These are phyloP conservation scores for Erpobdella octoculata DNA, from an alignment of 2,888 invertebrate species.

Conservation along the genomic window DNA sequence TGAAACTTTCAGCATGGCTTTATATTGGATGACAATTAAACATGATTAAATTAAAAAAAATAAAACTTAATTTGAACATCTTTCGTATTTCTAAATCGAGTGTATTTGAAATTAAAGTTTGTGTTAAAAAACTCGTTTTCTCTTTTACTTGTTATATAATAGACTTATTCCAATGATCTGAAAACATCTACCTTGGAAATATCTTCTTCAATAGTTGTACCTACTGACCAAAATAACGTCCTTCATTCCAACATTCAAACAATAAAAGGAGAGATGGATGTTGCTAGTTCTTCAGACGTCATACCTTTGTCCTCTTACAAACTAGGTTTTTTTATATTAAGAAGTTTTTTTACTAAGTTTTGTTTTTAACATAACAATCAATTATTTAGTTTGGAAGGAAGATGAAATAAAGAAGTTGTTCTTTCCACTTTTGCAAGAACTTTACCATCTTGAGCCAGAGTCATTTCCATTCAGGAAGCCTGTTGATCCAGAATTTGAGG, in stretches of 20 bases:
- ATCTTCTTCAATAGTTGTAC: too few species aligned
- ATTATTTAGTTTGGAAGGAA: conserved; percentile 55
- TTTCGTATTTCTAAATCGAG: too few species aligned
- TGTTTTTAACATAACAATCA: conserved; percentile 44
- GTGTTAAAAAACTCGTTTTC: too few species aligned
- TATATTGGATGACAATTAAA: too few species aligned
- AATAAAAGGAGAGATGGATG: not conserved
- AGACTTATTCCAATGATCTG: too few species aligned
- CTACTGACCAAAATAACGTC: too few species aligned
- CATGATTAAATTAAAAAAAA: too few species aligned
- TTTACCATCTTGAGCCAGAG: conserved; percentile 80
- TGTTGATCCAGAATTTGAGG: conserved; percentile 68
- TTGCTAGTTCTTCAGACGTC: not conserved
- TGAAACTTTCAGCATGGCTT: too few species aligned
- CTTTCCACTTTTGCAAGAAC: conserved; percentile 85
- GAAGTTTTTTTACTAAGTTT: not conserved
- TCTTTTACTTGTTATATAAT: too few species aligned
- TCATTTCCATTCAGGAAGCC: conserved; percentile 91
- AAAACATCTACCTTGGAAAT: too few species aligned
- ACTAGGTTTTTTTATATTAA: not conserved
- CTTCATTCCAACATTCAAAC: not conserved
- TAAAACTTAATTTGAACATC: too few species aligned
- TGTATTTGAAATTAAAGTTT: too few species aligned
- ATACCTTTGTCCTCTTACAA: not conserved
- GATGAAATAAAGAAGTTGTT: conserved; percentile 84